Conservation (phyloP, 2,113 vertebrate species). For the Puffinus mauretanicus region DNA sequence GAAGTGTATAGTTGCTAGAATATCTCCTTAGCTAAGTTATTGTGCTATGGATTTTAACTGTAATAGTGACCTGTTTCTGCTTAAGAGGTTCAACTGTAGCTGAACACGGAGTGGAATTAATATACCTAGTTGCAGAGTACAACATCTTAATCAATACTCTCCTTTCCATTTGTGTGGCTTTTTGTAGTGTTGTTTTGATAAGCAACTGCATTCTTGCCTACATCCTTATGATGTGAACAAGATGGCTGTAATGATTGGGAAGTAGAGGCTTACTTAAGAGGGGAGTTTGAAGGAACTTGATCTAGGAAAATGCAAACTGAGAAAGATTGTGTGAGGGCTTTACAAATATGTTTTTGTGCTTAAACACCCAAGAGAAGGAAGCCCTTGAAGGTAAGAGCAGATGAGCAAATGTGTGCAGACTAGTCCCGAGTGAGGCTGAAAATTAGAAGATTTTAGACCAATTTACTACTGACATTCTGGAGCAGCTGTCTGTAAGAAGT, state of each 20-base stretch:
- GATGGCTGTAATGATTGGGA: background rate
- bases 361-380: background rate
- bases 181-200: background rate
- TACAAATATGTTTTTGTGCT: background rate
- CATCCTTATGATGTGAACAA: background rate
- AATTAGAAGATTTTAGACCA: background rate
- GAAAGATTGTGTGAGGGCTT: background rate
- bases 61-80: background rate
- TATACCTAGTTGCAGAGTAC: background rate
- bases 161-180: background rate
- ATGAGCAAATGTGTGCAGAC: background rate
- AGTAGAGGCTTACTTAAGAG: background rate
- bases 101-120: background rate
- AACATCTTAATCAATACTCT: background rate
- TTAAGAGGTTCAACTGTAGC: background rate
- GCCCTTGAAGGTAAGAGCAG: background rate
- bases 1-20: background rate
- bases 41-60: background rate
- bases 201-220: background rate
- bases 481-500: background rate
- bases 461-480: background rate
- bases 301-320: background rate
- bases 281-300: background rate
- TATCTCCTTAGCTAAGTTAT: background rate
- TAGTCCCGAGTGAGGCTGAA: background rate